A percentile compares a stretch with the other conserved stretches of the same genome.
Evolutionary conservation across 2,888 invertebrate genomes (phyloP).

Genomic region (Habrosyne pyritoides): DNA sequence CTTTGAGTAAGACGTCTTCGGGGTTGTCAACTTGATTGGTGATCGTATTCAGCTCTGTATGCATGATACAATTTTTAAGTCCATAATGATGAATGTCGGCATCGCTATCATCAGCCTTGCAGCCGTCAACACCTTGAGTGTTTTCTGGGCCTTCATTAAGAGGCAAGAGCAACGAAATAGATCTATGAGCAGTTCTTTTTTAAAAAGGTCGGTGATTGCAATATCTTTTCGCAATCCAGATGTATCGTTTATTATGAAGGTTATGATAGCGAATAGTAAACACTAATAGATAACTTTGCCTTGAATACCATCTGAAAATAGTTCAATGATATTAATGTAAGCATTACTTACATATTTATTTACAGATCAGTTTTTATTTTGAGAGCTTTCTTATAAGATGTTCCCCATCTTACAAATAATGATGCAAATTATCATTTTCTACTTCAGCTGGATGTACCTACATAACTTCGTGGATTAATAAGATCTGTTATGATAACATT

Average conservation of each 20-base stretch:
- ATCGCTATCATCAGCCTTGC: no score
- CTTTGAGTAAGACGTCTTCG: background rate
- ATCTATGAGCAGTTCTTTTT: no score
- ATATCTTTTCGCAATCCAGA: background rate
- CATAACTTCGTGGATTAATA: background rate
- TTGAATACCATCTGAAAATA: conserved; percentile 2
- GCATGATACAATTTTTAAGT: no score
- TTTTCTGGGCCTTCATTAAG: no score
- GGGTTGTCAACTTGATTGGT: no score
- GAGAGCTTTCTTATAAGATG: background rate
- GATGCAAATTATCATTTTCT: no score
- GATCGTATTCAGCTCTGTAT: no score
- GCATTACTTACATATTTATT: background rate
- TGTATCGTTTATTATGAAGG: background rate
- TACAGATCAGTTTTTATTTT: background rate
- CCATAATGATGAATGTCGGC: no score
- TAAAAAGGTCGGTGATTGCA: no score
- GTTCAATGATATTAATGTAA: background rate
- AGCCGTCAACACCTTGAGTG: no score
- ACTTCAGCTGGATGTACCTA: background rate
- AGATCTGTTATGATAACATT: background rate
- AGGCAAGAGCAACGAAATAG: no score
- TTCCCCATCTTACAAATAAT: no score
- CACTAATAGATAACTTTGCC: background rate
- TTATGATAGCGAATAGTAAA: conserved; percentile 2